Percentiles rank a stretch among this genome's conserved stretches.
Conservation (phyloP, 2,888 invertebrate species). For the Nymphalis c-album region DNA sequence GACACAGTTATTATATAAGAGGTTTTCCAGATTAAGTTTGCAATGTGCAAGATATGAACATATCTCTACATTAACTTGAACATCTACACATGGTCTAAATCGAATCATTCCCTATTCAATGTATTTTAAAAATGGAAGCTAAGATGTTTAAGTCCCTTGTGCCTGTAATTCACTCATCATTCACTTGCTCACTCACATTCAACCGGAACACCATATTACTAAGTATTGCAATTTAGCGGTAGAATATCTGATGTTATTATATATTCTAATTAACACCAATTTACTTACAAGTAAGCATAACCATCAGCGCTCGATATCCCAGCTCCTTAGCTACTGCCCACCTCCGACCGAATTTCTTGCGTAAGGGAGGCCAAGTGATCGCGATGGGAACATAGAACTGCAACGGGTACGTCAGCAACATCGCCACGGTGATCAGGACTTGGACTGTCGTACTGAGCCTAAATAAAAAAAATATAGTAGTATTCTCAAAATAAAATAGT, state of each 20-base stretch:
- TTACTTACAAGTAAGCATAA: conserved; percentile 91
- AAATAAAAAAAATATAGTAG: conserved; percentile 49
- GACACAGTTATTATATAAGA: background rate
- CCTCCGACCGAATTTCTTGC: conserved; percentile 77
- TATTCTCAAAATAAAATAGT: too few species aligned
- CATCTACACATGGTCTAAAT: too few species aligned
- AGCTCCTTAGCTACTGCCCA: conserved; percentile 84
- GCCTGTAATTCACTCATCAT: too few species aligned
- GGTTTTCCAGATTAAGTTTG: background rate
- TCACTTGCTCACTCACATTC: too few species aligned
- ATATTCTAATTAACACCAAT: background rate
- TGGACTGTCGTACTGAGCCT: conserved; percentile 92
- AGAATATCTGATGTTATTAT: too few species aligned
- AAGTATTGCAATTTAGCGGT: too few species aligned
- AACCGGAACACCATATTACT: too few species aligned
- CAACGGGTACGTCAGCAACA: conserved; percentile 94
- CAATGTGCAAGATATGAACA: background rate
- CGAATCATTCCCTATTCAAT: too few species aligned
- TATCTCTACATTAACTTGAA: background rate
- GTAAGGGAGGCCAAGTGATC: conserved; percentile 90
- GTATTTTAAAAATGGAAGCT: too few species aligned
- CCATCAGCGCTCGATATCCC: conserved; percentile 85
- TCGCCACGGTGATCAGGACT: conserved; percentile 91
- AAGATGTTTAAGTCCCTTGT: too few species aligned
- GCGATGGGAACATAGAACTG: conserved; percentile 97